These are phyloP conservation scores for Branchinecta lindahli DNA, from an alignment of 1,140 invertebrate genomes.

Conservation along the genomic window DNA sequence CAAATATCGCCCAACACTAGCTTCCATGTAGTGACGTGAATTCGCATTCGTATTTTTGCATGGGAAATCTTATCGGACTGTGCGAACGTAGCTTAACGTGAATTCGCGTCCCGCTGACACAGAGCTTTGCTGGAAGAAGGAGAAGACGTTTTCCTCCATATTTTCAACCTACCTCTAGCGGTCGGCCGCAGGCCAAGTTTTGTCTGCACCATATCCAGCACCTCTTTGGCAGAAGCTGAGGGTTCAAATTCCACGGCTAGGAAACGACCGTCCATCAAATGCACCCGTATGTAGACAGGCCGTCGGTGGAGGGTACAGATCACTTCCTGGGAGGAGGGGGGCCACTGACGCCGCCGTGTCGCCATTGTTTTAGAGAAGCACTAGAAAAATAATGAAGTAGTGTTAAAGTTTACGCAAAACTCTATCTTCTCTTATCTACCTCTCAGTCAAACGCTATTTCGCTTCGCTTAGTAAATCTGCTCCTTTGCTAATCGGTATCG, in stretches of 20 bases:
- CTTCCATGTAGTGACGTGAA: too few relatives aligned
- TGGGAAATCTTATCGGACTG: too few relatives aligned
- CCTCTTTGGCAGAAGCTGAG: constrained; percentile 75
- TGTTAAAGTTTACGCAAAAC: constrained; percentile 14
- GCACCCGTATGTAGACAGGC: constrained; percentile 75
- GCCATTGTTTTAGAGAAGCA: constrained; percentile 69
- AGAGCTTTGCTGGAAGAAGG: too few relatives aligned
- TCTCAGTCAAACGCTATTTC: not conserved
- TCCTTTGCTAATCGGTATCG: too few relatives aligned
- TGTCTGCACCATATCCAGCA: constrained; percentile 70
- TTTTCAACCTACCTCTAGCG: constrained; percentile 42
- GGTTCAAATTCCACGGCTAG: constrained; percentile 89
- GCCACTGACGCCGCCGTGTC: constrained; percentile 67
- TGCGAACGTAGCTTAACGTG: too few relatives aligned
- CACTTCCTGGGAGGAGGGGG: constrained; percentile 85
- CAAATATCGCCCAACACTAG: too few relatives aligned
- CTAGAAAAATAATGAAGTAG: constrained; percentile 31
- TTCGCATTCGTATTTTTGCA: too few relatives aligned
- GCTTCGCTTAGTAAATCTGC: not conserved
- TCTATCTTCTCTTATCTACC: not conserved
- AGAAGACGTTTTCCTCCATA: too few relatives aligned
- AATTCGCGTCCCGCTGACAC: too few relatives aligned
- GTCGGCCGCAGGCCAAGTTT: constrained; percentile 76
- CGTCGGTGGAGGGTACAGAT: constrained; percentile 77
- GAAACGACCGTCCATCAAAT: constrained; percentile 87